Evolutionary conservation across 2,113 vertebrate species (phyloP), one percentile per base, ranked within the genome.

Genomic region (Phycodurus eques): DNA sequence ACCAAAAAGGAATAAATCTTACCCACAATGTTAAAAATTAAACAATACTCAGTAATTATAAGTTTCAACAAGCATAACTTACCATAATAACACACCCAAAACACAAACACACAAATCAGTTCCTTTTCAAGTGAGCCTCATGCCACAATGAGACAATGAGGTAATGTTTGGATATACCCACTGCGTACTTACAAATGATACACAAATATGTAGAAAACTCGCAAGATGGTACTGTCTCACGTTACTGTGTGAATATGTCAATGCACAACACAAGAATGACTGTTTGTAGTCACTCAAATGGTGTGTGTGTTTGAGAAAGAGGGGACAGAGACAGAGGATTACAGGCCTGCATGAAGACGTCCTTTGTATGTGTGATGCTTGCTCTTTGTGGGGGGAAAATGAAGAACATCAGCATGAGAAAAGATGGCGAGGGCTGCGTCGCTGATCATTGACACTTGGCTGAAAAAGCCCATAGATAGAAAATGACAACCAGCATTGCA

Each of bases 321-420:
- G 11, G 66, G 76, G 72, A 81, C 74, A 82, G 85, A 79, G 74
- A 84, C 60, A 17, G 73, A 79, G 83, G 82, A 83, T 83, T 89
- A 74, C 74, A 60, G 85, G 85, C 73, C 86, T 62, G 81, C 84
- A 79, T 91, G 77, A 93, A 94, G 91, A 93, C 93, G 92, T 88
- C 92, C 91, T 92, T 93, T 94, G 90, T 94, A 81, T 4, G 51
- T 94, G 93, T 92, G 92, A 90, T 91, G 92, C 91, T 90, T 85
- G 89, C 90, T 92, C 91, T 93, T 93, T 94, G 93, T 95, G 81
- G 77, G 80, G 72, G 75, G 88, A 42, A 85, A 89, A 73, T 88
- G 85, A 88, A 90, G 88, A 89, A 86, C 80, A 89, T 96, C 95
- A 94, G 93, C 95, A 95, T 95, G 87, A 96, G 89, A 96, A 95